Percentiles rank a stretch among this genome's conserved stretches.
These are phyloP conservation scores for Aporophyla nigra DNA, from an alignment of 2,888 invertebrate species.

Conservation along the genomic window DNA sequence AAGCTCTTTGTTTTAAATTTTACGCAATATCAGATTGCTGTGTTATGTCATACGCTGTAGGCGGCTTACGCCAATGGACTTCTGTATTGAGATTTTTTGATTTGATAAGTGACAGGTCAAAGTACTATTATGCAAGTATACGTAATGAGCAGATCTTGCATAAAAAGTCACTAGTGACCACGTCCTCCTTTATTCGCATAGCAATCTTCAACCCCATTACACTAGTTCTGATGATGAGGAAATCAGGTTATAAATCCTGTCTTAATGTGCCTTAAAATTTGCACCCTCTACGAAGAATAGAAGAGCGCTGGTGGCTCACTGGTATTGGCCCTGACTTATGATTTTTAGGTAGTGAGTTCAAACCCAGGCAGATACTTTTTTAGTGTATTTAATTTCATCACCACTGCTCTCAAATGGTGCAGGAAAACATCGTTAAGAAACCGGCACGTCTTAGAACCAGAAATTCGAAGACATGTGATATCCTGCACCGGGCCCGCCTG, in stretches of 20 bases:
- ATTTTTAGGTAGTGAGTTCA: no score
- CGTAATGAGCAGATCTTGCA: not conserved
- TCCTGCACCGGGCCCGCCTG: no score
- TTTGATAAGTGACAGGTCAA: constrained; percentile 44
- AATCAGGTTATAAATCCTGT: not conserved
- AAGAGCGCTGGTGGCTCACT: not conserved
- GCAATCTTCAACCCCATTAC: not conserved
- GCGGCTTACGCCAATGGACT: constrained; percentile 31
- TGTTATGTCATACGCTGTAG: constrained; percentile 42
- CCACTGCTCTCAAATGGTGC: no score
- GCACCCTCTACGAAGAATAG: not conserved
- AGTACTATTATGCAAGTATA: constrained; percentile 25
- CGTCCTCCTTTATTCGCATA: not conserved
- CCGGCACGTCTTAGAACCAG: no score
- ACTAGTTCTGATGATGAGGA: not conserved
- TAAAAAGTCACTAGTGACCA: not conserved
- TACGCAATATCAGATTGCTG: constrained; percentile 57
- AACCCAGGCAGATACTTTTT: no score
- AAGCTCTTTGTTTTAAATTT: constrained; percentile 51
- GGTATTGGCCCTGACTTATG: no score
- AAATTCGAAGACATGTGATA: no score
- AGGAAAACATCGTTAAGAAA: no score
- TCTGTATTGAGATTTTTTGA: constrained; percentile 42
- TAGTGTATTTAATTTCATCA: no score
- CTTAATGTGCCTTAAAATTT: not conserved